Conservation (phyloP, 1,140 invertebrate genomes). For the Ooceraea biroi region DNA sequence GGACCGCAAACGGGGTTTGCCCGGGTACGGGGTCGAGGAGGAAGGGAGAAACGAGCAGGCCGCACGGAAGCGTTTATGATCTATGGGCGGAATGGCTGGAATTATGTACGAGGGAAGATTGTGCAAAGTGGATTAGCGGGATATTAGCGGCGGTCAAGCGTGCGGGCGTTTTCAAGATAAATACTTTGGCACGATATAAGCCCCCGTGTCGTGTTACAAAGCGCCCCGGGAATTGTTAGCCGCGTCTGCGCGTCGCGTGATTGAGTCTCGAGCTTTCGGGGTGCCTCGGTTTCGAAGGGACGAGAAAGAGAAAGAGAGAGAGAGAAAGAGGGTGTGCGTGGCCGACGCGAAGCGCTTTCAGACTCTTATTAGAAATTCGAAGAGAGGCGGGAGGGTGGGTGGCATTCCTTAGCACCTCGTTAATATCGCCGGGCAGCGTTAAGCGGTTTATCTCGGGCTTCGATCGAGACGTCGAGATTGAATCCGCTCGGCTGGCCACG, state of each 20-base stretch:
- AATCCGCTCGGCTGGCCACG: not conserved
- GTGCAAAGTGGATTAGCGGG: constrained; percentile 60
- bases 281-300: constrained; percentile 14
- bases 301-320: too few relatives aligned
- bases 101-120: constrained; percentile 62
- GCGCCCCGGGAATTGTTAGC: constrained; percentile 46
- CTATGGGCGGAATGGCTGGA: constrained; percentile 47
- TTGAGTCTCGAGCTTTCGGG: constrained; percentile 25
- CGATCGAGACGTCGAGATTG: constrained; percentile 9
- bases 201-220: constrained; percentile 57
- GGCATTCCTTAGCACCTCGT: constrained; percentile 51
- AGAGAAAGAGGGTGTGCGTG: constrained; percentile 7
- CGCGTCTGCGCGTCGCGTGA: constrained; percentile 57
- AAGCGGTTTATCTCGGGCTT: constrained; percentile 37
- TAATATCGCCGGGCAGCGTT: constrained; percentile 19
- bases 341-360: constrained; percentile 35
- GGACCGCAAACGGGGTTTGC: constrained; percentile 33
- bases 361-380: constrained; percentile 34
- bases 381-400: too few relatives aligned
- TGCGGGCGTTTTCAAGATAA: constrained; percentile 60
- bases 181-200: constrained; percentile 57
- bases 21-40: not conserved
- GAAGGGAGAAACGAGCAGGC: constrained; percentile 4
- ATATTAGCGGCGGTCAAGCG: constrained; percentile 61
- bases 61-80: constrained; percentile 61